phyloP scores from a whole-genome alignment of 1,140 invertebrate species.

The Neodiprion fabricii region DNA sequence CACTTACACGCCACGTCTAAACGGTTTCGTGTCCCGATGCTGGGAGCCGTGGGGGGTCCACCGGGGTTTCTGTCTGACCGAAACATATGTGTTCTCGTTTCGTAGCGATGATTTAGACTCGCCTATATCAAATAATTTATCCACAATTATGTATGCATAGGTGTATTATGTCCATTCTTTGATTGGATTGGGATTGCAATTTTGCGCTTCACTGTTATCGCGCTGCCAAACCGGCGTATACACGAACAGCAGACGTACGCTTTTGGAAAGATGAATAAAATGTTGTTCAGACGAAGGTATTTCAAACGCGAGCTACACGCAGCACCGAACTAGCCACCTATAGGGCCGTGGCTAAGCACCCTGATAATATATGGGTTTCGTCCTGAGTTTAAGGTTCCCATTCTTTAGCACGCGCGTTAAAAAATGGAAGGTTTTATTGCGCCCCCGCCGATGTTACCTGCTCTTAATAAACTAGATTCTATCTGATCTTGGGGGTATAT shows the following conservation, averaged over 20 bases:
- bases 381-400: not conserved
- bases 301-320: too few species aligned
- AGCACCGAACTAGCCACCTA: not conserved
- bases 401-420: not conserved
- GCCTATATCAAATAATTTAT: too few species aligned
- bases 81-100: constrained; percentile 7
- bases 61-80: not conserved
- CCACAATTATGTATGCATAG: too few species aligned
- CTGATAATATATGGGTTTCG: constrained; percentile 5
- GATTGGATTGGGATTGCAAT: too few species aligned
- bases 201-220: too few species aligned
- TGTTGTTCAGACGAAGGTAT: too few species aligned
- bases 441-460: not conserved
- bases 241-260: too few species aligned
- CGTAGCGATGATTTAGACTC: not conserved
- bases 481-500: not conserved
- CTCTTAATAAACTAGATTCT: constrained; percentile 3
- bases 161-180: too few species aligned
- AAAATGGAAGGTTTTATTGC: constrained; percentile 7
- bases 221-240: too few species aligned
- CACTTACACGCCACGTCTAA: constrained; percentile 11
- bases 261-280: too few species aligned
- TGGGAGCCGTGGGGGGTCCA: constrained; percentile 13
- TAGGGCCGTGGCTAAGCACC: not conserved
- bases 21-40: constrained; percentile 14